Evolutionary conservation across 2,888 invertebrate genomes (phyloP), one percentile per base, ranked within the genome.

Genomic region (Torymus tubicola): DNA sequence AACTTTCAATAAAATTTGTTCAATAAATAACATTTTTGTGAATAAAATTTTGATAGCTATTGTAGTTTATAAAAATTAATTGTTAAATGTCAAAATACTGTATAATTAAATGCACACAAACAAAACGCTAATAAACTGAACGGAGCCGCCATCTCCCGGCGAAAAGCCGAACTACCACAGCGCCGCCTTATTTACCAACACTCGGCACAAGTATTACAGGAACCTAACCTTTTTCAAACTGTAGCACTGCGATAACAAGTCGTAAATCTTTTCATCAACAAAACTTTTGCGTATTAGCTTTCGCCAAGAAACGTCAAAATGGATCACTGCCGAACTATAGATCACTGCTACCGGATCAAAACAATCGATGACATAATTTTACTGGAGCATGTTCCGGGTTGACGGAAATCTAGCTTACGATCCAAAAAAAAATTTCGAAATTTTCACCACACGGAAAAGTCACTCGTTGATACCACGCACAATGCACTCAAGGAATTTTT

Each of bases 361-460:
- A 76, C 67, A 80, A 76, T 4, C 52, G 76, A 76, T 80, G 76
- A 80, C 80, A 80, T 80, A 80, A 80, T 80, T 42, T 76, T 71
- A 63, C 72, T 68, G 67, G 67, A 80, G 67, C 76, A 18, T 61
- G 72, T 76, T 80, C 76, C 80, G 76, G 76, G 76, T 80, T 72
- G 11, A 24, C 61, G 52, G n/a, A 79, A 72, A 76, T 60, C 13
- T 69, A 42, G 14, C 24, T 50, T 75, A 14, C 16, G 11, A 31
- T 60, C 52, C 42, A 1, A 14, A 61, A 65, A 74, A 78, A 73
- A 58, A 31, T 58, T 75, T 75, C 55, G 64, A 80, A 70, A 75
- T 14, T 60, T 64, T 55, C 4, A 12, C 50, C 10, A 24, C 71
- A 55, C 31, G 42, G n/a, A 65, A 69, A 52, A 73, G 55, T 69